Evolutionary conservation across 2,888 invertebrate genomes (phyloP).

Genomic region (Trichacis sp.): DNA sequence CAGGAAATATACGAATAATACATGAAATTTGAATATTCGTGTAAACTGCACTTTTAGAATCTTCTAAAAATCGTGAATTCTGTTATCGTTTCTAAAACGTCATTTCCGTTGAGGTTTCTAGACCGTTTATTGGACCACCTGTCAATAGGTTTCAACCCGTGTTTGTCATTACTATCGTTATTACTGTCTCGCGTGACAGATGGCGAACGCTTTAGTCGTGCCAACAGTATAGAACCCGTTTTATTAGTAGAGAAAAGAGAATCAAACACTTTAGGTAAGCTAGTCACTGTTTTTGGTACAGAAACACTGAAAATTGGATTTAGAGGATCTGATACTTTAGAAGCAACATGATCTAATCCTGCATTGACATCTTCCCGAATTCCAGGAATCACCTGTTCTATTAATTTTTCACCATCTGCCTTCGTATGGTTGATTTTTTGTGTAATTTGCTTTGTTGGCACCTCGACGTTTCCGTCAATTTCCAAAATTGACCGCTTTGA

Average conservation of each 20-base stretch:
- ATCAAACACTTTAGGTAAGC: neutral
- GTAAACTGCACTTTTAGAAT: neutral
- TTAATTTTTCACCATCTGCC: conserved; percentile 5
- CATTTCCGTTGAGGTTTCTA: neutral
- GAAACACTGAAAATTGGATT: neutral
- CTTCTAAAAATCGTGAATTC: conserved; percentile 12
- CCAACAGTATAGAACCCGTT: neutral
- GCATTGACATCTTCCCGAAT: conserved; percentile 42
- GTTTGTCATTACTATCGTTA: neutral
- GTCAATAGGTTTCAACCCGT: neutral
- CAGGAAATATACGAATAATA: neutral
- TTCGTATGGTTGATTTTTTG: neutral
- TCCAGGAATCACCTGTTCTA: conserved; percentile 34
- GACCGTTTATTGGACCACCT: conserved; percentile 13
- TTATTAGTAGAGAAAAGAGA: neutral
- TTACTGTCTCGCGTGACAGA: neutral
- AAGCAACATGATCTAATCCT: conserved; percentile 41
- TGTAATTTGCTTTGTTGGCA: neutral
- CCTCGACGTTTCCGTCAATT: neutral
- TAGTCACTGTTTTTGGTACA: neutral
- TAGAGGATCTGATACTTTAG: conserved; percentile 16
- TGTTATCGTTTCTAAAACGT: neutral
- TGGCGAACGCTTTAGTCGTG: neutral
- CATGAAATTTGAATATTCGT: neutral
- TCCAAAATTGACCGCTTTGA: neutral